Percentiles rank a stretch among this genome's conserved stretches.
Evolutionary conservation across 2,113 vertebrate species (phyloP).

Genomic region (Nibea albiflora): DNA sequence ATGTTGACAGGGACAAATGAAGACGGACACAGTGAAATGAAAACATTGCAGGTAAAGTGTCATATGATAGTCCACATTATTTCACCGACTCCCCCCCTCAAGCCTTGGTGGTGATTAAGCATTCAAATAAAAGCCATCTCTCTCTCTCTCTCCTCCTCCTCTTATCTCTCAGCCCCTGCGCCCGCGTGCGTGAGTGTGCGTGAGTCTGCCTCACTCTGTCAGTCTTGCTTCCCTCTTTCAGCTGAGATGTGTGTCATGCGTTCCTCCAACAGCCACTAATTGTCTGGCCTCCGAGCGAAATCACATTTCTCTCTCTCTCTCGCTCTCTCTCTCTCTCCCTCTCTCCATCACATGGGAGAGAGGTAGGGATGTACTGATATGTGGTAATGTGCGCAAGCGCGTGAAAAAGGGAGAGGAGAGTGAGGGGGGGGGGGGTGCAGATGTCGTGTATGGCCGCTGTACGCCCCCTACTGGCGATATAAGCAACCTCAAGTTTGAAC

Average conservation of each 20-base stretch:
- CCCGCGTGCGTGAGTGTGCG: constrained; percentile 32
- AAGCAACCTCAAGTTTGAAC: constrained; percentile 34
- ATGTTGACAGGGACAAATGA: constrained; percentile 39
- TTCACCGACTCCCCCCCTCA: not conserved
- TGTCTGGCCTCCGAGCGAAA: constrained; percentile 77
- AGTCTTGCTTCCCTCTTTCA: constrained; percentile 42
- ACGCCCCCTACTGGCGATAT: constrained; percentile 67
- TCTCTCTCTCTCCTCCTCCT: not conserved
- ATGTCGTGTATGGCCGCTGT: constrained; percentile 37
- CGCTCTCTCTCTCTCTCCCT: not conserved
- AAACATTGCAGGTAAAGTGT: constrained; percentile 51
- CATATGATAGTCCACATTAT: constrained; percentile 46
- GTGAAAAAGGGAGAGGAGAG: not conserved
- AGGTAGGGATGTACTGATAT: constrained; percentile 23
- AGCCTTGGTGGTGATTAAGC: constrained; percentile 43
- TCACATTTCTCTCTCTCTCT: constrained; percentile 46
- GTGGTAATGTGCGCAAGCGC: constrained; percentile 42
- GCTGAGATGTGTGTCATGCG: constrained; percentile 66
- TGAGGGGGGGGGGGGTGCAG: not conserved
- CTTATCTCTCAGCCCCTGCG: constrained; percentile 1
- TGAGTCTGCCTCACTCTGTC: constrained; percentile 46
- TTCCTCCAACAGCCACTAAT: constrained; percentile 76
- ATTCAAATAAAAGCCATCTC: constrained; percentile 39
- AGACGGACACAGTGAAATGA: constrained; percentile 39
- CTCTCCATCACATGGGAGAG: constrained; percentile 45